Evolutionary conservation across 2,797 vertebrate species (phyloP).

Genomic region (Dromococcyx pavoninus): DNA sequence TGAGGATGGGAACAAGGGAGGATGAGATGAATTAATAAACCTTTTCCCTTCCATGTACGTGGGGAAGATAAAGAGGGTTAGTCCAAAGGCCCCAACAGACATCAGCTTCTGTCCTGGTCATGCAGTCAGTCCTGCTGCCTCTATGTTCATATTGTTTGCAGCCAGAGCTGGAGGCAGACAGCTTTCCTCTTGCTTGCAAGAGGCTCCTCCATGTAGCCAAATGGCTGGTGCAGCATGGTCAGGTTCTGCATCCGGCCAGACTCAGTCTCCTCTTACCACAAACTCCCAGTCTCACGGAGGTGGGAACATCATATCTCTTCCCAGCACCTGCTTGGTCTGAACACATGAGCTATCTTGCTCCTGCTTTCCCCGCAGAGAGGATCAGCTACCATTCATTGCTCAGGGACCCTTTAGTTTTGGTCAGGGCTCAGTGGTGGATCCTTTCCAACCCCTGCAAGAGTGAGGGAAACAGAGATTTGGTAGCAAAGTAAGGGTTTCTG

Average conservation of each 20-base stretch:
- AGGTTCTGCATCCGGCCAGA: not conserved
- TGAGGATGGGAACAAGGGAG: not conserved
- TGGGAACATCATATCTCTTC: not conserved
- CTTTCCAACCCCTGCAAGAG: not conserved
- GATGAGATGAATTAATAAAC: not conserved
- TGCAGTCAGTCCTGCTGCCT: not conserved
- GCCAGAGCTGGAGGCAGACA: not conserved
- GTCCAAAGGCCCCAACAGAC: not conserved
- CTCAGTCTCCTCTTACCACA: not conserved
- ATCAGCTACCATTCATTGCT: not conserved
- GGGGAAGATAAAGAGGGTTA: not conserved
- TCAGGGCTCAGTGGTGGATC: not conserved
- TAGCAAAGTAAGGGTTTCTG: not conserved
- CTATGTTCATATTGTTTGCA: not conserved
- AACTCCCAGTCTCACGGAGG: not conserved
- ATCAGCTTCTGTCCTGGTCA: not conserved
- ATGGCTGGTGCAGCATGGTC: not conserved
- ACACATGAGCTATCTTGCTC: not conserved
- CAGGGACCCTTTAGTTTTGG: not conserved
- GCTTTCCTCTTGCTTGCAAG: not conserved
- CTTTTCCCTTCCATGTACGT: not conserved
- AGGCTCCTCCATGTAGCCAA: not conserved
- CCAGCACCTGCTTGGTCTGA: not conserved
- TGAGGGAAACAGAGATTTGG: not conserved
- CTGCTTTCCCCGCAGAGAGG: not conserved